Percentiles rank a stretch among this genome's conserved stretches.
Evolutionary conservation across 2,888 invertebrate species (phyloP).

Genomic region (Mystacides longicornis): DNA sequence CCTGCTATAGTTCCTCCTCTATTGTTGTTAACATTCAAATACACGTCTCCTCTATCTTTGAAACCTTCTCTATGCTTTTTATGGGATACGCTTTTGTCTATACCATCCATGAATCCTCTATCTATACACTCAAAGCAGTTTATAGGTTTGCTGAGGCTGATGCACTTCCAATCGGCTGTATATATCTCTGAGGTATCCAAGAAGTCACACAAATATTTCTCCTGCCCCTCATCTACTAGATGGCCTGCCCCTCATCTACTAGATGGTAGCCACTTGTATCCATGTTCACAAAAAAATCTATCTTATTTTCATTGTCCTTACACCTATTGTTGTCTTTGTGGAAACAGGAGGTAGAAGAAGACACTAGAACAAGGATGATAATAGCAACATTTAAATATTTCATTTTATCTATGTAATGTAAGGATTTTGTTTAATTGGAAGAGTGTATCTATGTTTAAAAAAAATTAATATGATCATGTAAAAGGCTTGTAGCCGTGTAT

Average conservation of each 20-base stretch:
- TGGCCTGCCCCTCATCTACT: neutral
- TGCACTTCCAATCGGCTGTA: neutral
- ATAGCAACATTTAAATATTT: neutral
- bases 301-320: neutral
- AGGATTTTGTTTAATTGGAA: too few species aligned
- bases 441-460: too few species aligned
- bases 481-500: too few species aligned
- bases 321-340: neutral
- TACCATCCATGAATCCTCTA: neutral
- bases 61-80: neutral
- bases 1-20: neutral
- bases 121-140: neutral
- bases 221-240: neutral
- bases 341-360: neutral
- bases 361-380: neutral
- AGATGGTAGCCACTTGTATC: neutral
- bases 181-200: neutral
- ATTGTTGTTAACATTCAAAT: too few species aligned
- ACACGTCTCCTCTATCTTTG: neutral
- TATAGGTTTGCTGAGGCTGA: neutral
- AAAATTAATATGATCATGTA: too few species aligned
- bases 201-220: neutral
- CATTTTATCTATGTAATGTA: too few species aligned
- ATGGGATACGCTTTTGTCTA: neutral
- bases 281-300: neutral